Base-by-base conservation (phyloP, 2,113 vertebrate genomes). In the Eclectus roratus region DNA sequence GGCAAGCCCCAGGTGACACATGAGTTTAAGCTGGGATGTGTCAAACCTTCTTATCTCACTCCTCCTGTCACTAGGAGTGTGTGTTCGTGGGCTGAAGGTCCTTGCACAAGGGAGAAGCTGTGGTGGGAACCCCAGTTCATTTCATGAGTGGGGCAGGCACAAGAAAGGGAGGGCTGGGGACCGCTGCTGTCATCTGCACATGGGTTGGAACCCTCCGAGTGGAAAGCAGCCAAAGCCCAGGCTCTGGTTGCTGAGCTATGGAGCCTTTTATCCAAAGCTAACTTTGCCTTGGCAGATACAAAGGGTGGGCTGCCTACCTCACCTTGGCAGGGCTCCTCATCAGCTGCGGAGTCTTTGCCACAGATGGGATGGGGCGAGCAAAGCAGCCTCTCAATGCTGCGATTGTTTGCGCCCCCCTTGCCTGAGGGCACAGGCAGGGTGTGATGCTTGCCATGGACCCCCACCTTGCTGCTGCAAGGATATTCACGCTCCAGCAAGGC, bases 211-310 rank as follows among this genome's bases (percentile, higher is more conserved):
- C 14, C 37, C 35, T 79, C 35, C 14, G 7, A 10, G 49, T 7
- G 77, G 43, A 65, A 65, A 58, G 65, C 63, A 74, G 88, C 71
- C 76, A 28, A 23, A 47, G 74, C 74, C 12, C 37, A 64, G 77
- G 3, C 55, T 80, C 23, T 46, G 11, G 50, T 6, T 2, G 2
- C 21, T 19, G 55, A 63, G 64, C 60, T 47, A 2, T 50, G 44
- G 35, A 4, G 15, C 80, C 90, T 44, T 24, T 60, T 56, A 52
- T 83, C 77, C 77, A 89, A 76, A 93, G 91, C 93, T 92, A 44
- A 84, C 80, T 89, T 85, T 91, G 89, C 91, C 74, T 79, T 35
- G 11, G 76, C 35, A 28, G 43, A 4, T 66, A 94, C 92, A 96
- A 95, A 96, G 90, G 70, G 61, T 17, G 0, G 33, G 49, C 91